phyloP scores from a whole-genome alignment of 64 coral and sea anemone genomes.

The Orbicella faveolata region DNA sequence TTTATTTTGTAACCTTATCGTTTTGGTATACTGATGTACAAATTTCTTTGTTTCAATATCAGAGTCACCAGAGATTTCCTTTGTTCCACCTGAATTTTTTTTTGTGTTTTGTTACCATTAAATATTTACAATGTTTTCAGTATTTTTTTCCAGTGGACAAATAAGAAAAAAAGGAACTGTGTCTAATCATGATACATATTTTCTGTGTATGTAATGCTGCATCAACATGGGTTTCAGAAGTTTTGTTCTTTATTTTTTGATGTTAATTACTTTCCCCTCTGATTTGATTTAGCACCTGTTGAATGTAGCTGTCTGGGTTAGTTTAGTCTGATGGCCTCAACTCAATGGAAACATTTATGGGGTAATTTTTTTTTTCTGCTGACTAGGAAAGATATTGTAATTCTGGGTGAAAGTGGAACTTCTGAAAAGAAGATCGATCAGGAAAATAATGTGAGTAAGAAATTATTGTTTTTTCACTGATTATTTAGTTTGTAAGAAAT shows the following conservation, averaged over 20 bases:
- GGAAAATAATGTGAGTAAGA: too few species aligned
- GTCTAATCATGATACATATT: not conserved
- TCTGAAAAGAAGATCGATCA: not conserved
- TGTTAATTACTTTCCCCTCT: not conserved
- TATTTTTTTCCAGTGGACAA: not conserved
- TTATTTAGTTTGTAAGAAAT: not conserved
- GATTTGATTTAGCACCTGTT: conserved; percentile 30
- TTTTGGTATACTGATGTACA: not conserved
- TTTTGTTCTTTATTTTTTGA: not conserved
- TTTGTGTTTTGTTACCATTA: not conserved
- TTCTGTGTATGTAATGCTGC: not conserved
- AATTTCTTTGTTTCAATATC: not conserved
- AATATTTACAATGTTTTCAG: not conserved
- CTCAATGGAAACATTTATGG: not conserved
- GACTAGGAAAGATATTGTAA: too few species aligned
- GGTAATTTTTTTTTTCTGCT: not conserved
- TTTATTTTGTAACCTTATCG: too few species aligned
- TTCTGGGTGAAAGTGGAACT: not conserved
- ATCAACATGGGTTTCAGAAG: not conserved
- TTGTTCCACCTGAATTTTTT: not conserved
- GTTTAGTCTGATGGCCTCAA: not conserved
- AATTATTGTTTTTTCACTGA: not conserved
- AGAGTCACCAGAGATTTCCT: not conserved
- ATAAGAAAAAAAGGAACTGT: not conserved
- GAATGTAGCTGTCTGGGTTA: not conserved